phyloP scores from a whole-genome alignment of 2,797 vertebrate species.

The Neoniphon sammara region DNA sequence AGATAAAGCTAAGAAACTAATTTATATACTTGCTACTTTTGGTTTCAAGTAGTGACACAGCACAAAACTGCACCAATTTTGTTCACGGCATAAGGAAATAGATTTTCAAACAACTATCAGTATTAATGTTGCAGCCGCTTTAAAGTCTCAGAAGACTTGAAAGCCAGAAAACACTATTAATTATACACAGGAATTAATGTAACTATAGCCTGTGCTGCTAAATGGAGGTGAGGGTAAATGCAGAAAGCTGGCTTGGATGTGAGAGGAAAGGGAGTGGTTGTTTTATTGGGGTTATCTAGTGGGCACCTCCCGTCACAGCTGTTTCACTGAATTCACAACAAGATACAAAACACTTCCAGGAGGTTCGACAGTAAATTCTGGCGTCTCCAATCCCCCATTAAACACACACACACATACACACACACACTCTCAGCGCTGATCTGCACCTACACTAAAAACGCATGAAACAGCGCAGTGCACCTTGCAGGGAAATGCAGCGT shows the following conservation, averaged over 20 bases:
- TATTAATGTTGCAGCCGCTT: slow-evolving; percentile 10
- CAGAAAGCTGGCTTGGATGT: slow-evolving; percentile 14
- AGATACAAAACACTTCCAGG: slow-evolving; percentile 40
- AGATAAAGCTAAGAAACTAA: slow-evolving; percentile 47
- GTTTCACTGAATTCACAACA: slow-evolving; percentile 38
- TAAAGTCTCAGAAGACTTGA: not conserved
- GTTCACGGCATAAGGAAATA: slow-evolving; percentile 26
- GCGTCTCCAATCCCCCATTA: not conserved
- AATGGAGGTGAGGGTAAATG: slow-evolving; percentile 29
- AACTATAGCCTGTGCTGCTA: slow-evolving; percentile 14
- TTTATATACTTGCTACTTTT: slow-evolving; percentile 44
- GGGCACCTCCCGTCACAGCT: slow-evolving; percentile 43
- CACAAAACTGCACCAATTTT: slow-evolving; percentile 23
- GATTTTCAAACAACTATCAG: slow-evolving; percentile 22
- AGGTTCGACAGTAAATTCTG: slow-evolving; percentile 6
- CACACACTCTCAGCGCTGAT: not conserved
- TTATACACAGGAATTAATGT: not conserved
- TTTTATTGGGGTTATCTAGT: slow-evolving; percentile 56
- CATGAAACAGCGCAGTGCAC: slow-evolving; percentile 39
- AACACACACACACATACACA: not conserved
- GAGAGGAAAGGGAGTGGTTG: slow-evolving; percentile 20
- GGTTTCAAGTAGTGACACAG: slow-evolving; percentile 50
- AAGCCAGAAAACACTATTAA: slow-evolving; percentile 4
- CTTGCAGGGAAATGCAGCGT: slow-evolving; percentile 28
- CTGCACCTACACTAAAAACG: not conserved